A percentile compares a stretch with the other conserved stretches of the same genome.
Conservation (phyloP, 2,113 vertebrate genomes). For the Cyrtonyx montezumae region DNA sequence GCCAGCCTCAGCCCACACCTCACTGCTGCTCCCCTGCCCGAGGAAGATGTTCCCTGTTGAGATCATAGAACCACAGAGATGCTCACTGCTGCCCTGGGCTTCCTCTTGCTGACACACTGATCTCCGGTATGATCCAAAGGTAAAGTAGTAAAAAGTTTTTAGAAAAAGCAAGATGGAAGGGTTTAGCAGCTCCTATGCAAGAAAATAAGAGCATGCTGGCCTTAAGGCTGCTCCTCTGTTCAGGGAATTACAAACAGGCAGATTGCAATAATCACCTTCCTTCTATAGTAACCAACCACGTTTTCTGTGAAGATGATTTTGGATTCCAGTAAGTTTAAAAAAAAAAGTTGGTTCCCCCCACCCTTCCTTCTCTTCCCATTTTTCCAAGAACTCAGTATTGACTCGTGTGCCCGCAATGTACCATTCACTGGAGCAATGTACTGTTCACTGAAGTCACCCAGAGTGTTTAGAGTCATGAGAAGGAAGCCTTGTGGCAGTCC, state of each 20-base stretch:
- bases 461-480: accelerated
- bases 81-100: not conserved
- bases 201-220: not conserved
- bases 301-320: constrained; percentile 11
- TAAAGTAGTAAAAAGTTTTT: not conserved
- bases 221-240: not conserved
- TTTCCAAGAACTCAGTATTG: constrained; percentile 6
- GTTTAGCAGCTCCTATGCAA: not conserved
- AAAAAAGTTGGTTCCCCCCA: not conserved
- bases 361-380: not conserved
- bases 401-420: not conserved
- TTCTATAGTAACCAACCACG: not conserved
- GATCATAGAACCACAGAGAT: not conserved
- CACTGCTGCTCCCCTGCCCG: not conserved
- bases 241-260: constrained; percentile 5
- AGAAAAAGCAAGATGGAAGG: not conserved
- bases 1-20: not conserved
- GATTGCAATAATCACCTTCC: not conserved
- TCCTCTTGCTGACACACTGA: not conserved
- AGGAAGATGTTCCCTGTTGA: not conserved
- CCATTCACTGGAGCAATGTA: not conserved
- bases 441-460: not conserved
- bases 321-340: constrained; percentile 28
- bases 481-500: not conserved
- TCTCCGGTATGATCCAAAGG: not conserved